Percentiles rank a stretch among this genome's conserved stretches.
phyloP scores from a whole-genome alignment of 2,113 vertebrate genomes.

The Ranitomeya imitator region DNA sequence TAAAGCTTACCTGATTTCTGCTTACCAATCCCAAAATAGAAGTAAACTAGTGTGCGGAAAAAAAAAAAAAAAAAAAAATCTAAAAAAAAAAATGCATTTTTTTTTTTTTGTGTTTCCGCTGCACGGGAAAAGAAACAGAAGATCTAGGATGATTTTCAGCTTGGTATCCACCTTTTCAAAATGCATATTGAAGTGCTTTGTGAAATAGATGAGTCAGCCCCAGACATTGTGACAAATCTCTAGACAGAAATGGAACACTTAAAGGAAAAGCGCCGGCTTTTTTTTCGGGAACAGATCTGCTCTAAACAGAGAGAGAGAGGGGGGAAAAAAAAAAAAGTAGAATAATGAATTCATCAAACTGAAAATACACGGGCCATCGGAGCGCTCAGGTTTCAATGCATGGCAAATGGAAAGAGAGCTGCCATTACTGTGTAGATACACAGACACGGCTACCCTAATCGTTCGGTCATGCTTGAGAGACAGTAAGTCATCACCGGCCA shows the following conservation, averaged over 20 bases:
- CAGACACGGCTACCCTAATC: constrained; percentile 73
- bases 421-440: constrained; percentile 73
- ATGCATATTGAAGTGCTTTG: constrained; percentile 63
- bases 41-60: constrained; percentile 61
- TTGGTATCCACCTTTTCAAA: constrained; percentile 55
- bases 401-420: constrained; percentile 78
- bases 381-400: constrained; percentile 76
- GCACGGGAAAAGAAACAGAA: constrained; percentile 63
- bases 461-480: constrained; percentile 79
- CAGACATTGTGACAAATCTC: constrained; percentile 66
- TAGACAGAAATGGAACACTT: constrained; percentile 67
- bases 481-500: constrained; percentile 74
- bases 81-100: constrained; percentile 2
- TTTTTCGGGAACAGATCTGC: constrained; percentile 62
- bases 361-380: constrained; percentile 75
- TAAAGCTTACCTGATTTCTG: constrained; percentile 28
- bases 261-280: constrained; percentile 64
- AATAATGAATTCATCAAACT: constrained; percentile 82
- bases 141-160: constrained; percentile 57
- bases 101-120: constrained; percentile 56
- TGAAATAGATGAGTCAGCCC: constrained; percentile 74
- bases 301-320: constrained; percentile 59
- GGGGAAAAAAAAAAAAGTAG: constrained; percentile 61
- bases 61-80: background rate
- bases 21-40: constrained; percentile 58